Base-by-base conservation (phyloP, 2,888 invertebrate genomes). In the Hirtodrosophila confusa region DNA sequence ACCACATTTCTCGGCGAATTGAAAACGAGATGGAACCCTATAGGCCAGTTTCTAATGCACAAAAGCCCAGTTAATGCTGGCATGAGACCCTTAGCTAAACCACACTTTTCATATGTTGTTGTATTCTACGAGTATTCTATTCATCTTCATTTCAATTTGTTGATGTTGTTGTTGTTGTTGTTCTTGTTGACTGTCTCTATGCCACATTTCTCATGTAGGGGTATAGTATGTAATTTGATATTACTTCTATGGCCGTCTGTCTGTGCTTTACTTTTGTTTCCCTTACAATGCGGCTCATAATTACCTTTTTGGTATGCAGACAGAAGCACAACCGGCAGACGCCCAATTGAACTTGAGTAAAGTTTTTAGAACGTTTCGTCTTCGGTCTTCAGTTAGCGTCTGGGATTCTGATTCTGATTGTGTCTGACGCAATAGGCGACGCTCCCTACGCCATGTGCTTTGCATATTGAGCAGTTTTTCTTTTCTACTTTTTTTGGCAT, bases 231-330 rank as follows among this genome's bases (percentile, higher is more conserved):
- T 88, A 82, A 82, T 70, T 70, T 65, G 88, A 82, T 82, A 82
- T 64, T 69, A 65, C 69, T 73, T 70, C 70, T 74, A 75, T 86
- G 75, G 68, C 63, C 48, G 55, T 47, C 40, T 69, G 75, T 78
- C 53, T 74, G 67, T 82, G 86, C 83, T 70, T 87, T 68, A 80
- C 88, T 80, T 82, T 82, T 88, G 88, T 88, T 68, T 76, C 65
- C 74, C 54, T 69, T 71, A 69, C 75, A 80, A 75, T 88, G 84
- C 85, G 67, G 62, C 72, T 88, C 75, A 87, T 86, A 85, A 88
- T 85, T 88, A 86, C 87, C 88, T 85, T 73, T 80, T 85, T 85
- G 85, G 84, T 85, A 85, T 85, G 84, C 84, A 85, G 88, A 85
- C 87, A 86, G 82, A 80, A 86, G 83, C 86, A 56, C 76, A 70